Conservation (phyloP, 2,888 invertebrate genomes). For the Conus canariensis region DNA sequence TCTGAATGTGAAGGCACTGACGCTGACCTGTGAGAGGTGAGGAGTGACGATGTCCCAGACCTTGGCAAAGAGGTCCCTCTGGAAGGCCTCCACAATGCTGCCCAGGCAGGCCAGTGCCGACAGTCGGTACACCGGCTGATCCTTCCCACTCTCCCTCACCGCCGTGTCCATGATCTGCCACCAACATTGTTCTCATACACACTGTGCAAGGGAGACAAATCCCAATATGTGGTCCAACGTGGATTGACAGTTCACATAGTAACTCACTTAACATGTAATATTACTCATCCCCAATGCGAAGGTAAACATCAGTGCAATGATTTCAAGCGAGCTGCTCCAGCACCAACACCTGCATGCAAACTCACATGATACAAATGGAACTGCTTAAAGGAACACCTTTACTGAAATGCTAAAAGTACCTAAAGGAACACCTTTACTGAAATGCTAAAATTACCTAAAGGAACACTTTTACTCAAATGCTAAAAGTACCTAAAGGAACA, state of each 20-base stretch:
- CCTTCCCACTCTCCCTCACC: constrained; percentile 89
- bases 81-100: constrained; percentile 86
- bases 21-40: constrained; percentile 38
- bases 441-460: too few relatives aligned
- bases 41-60: constrained; percentile 86
- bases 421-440: too few relatives aligned
- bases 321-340: too few relatives aligned
- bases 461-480: too few relatives aligned
- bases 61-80: constrained; percentile 87
- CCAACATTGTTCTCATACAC: not conserved
- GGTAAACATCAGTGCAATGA: not conserved
- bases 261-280: too few relatives aligned
- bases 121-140: constrained; percentile 87
- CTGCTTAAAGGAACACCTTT: too few relatives aligned
- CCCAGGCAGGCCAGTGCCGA: constrained; percentile 87
- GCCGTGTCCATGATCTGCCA: constrained; percentile 83
- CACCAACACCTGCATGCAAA: too few relatives aligned
- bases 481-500: too few relatives aligned
- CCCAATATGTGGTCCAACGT: not conserved
- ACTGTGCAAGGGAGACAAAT: not conserved
- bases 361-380: too few relatives aligned
- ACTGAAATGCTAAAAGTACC: too few relatives aligned
- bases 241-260: too few relatives aligned
- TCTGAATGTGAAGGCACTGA: too few relatives aligned
- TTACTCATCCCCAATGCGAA: not conserved